Evolutionary conservation across 2,888 invertebrate genomes (phyloP), one percentile per base, ranked within the genome.

Genomic region (Desoria tigrina): DNA sequence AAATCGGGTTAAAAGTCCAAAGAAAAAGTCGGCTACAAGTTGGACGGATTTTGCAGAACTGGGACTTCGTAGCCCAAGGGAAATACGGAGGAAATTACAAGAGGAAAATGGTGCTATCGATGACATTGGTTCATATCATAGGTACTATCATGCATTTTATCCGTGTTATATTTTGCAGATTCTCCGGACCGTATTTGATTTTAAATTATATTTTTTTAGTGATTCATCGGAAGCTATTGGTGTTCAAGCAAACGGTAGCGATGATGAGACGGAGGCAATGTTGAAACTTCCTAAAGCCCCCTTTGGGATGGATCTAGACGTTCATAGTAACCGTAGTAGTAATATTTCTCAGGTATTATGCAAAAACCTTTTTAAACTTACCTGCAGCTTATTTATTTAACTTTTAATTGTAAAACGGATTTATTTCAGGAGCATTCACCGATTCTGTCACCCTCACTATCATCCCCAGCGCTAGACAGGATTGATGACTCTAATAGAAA

Each of bases 231-330:
- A 83, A 76, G 87, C 86, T 57, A 67, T 70, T 53, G 72, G 61
- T 24, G 72, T 66, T 55, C 74, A 69, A 11, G 72, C 83, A 78
- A 86, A 85, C 78, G 80, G 81, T 77, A 82, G 81, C 73, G 78
- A 81, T 76, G 70, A 68, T 49, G 76, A 77, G 42, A 81, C 79
- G 60, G 79, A 78, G 58, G 79, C 79, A 56, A 77, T 81, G 32
- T 79, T 79, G 67, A 81, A 81, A 60, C 67, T 74, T 63, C 79
- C 82, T 63, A 80, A 81, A 78, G 84, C 82, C 75, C 86, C 85
- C 49, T 86, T 86, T 79, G 84, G 83, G 60, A 85, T 84, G 80
- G 87, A 86, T 79, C 81, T 86, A 76, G 86, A 84, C 77, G 80
- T 86, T 63, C 82, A 82, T 69, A 85, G 85, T 77, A 85, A 85